Evolutionary conservation across 1,140 invertebrate genomes (phyloP).

Genomic region (Zaprionus nigranus): DNA sequence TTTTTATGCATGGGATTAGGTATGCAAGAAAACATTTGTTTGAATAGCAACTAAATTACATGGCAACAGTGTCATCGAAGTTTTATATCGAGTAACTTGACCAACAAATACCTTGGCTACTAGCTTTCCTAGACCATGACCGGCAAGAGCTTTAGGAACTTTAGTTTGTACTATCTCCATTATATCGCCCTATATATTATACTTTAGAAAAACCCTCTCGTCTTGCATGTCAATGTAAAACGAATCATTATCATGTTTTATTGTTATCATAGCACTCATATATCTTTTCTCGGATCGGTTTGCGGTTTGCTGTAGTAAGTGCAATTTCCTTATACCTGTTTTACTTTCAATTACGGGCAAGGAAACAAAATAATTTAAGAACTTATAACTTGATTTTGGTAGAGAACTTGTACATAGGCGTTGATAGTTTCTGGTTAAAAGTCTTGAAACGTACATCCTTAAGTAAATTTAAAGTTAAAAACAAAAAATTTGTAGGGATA

Average conservation of each 20-base stretch:
- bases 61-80: conserved; percentile 25
- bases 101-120: conserved; percentile 46
- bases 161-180: conserved; percentile 40
- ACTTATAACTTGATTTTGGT: not conserved
- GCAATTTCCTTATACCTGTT: not conserved
- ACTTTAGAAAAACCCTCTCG: conserved; percentile 10
- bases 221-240: conserved; percentile 28
- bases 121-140: conserved; percentile 43
- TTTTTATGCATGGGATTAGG: not conserved
- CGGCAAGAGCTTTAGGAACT: conserved; percentile 31
- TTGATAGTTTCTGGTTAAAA: not conserved
- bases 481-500: not conserved
- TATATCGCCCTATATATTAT: conserved; percentile 12
- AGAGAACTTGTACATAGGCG: not conserved
- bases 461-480: not conserved
- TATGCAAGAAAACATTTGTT: not conserved
- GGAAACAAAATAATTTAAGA: not conserved
- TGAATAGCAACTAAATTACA: conserved; percentile 24
- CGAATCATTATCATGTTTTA: conserved; percentile 1
- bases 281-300: not conserved
- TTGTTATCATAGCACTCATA: conserved; percentile 6
- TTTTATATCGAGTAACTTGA: conserved; percentile 7
- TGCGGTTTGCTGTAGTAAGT: not conserved
- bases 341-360: not conserved
- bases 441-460: not conserved